A percentile compares a stretch with the other conserved stretches of the same genome.
These are phyloP conservation scores for Chaetorhynchus papuensis DNA, from an alignment of 2,113 vertebrate species.

Conservation along the genomic window DNA sequence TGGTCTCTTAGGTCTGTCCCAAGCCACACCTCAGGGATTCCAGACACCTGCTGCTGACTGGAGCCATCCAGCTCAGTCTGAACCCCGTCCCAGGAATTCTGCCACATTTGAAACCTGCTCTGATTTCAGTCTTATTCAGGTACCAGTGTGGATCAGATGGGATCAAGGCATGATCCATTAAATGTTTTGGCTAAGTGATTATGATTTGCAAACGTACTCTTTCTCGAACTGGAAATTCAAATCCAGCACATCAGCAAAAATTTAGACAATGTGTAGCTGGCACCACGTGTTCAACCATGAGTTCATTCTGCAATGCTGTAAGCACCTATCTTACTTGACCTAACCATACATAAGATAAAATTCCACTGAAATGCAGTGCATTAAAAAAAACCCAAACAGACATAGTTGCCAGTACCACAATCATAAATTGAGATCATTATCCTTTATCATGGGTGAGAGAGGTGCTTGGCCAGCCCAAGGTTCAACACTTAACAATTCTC, in stretches of 20 bases:
- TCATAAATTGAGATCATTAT: background rate
- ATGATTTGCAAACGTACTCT: background rate
- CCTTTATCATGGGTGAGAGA: background rate
- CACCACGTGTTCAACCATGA: background rate
- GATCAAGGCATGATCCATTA: background rate
- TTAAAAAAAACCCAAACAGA: background rate
- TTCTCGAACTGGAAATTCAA: background rate
- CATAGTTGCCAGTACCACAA: background rate
- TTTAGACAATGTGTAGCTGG: background rate
- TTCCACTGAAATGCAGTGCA: background rate
- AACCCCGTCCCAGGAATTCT: background rate
- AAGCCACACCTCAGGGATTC: background rate
- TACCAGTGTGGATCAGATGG: background rate
- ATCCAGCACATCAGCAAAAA: background rate
- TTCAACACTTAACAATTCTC: background rate
- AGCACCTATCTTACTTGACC: background rate
- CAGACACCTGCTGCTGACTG: background rate
- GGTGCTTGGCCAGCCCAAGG: background rate
- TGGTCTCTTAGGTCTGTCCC: background rate
- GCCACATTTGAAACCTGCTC: background rate
- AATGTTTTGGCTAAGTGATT: background rate
- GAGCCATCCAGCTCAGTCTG: background rate
- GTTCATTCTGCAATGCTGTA: background rate
- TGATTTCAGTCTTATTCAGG: background rate
- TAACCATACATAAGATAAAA: background rate